A percentile compares a stretch with the other conserved stretches of the same genome.
Evolutionary conservation across 2,113 vertebrate genomes (phyloP).

Genomic region (Ictalurus furcatus): DNA sequence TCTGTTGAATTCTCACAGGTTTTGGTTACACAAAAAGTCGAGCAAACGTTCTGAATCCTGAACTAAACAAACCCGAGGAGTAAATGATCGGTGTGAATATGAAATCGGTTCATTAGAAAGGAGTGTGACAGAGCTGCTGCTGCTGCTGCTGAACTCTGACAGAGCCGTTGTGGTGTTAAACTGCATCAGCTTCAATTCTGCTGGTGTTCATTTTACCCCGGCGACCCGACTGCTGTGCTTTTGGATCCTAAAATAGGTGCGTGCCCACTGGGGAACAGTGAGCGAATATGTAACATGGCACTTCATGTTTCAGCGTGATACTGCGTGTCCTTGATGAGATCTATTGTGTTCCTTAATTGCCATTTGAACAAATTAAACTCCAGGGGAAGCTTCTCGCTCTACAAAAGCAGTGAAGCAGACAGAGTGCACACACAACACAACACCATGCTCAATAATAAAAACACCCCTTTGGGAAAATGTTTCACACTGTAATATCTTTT

Average conservation of each 20-base stretch:
- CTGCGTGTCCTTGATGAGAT: slow-evolving; percentile 30
- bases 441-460: not conserved
- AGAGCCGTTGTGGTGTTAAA: not conserved
- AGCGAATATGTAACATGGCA: not conserved
- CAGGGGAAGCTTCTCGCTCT: not conserved
- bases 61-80: not conserved
- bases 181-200: not conserved
- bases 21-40: not conserved
- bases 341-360: slow-evolving; percentile 31
- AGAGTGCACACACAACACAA: not conserved
- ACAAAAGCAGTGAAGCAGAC: not conserved
- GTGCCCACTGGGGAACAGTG: not conserved
- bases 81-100: not conserved
- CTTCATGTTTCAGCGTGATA: not conserved
- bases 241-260: slow-evolving; percentile 4
- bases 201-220: not conserved
- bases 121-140: not conserved
- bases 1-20: not conserved
- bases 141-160: not conserved
- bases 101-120: not conserved
- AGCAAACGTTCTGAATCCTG: not conserved
- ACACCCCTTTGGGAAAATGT: not conserved
- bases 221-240: not conserved
- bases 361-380: slow-evolving; percentile 27
- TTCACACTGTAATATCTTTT: not conserved